Evolutionary conservation across 2,888 invertebrate species (phyloP).

Genomic region (Nephrocerus scutellatus): DNA sequence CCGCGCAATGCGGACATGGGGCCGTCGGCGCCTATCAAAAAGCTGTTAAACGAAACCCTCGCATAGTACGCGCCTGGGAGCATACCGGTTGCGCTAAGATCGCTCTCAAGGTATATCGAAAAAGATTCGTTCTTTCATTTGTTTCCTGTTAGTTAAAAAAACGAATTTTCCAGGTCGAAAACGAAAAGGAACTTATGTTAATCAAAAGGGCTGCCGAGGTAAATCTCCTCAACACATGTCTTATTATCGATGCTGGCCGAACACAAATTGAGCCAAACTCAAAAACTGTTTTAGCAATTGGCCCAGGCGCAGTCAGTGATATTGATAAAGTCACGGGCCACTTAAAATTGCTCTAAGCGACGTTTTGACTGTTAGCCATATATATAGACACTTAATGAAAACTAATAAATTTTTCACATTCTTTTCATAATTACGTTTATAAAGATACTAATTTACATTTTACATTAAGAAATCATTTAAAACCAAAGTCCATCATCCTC

Average conservation of each 20-base stretch:
- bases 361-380: neutral
- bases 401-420: neutral
- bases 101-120: constrained; percentile 62
- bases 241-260: constrained; percentile 85
- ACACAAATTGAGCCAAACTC: constrained; percentile 88
- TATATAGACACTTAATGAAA: neutral
- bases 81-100: constrained; percentile 79
- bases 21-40: constrained; percentile 79
- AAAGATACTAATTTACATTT: too few relatives aligned
- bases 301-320: constrained; percentile 74
- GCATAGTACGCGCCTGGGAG: constrained; percentile 55
- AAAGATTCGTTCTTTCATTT: neutral
- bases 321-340: constrained; percentile 82
- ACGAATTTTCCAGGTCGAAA: constrained; percentile 55
- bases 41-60: constrained; percentile 56
- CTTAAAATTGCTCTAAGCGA: constrained; percentile 68
- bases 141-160: too few relatives aligned
- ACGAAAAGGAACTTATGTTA: constrained; percentile 63
- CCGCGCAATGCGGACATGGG: constrained; percentile 93
- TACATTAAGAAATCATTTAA: constrained; percentile 9
- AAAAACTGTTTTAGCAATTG: constrained; percentile 83
- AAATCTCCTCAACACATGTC: constrained; percentile 61
- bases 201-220: constrained; percentile 64
- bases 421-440: neutral
- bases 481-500: constrained; percentile 21